These are phyloP conservation scores for Megaceryle alcyon DNA, from an alignment of 2,797 vertebrate species.

Conservation along the genomic window DNA sequence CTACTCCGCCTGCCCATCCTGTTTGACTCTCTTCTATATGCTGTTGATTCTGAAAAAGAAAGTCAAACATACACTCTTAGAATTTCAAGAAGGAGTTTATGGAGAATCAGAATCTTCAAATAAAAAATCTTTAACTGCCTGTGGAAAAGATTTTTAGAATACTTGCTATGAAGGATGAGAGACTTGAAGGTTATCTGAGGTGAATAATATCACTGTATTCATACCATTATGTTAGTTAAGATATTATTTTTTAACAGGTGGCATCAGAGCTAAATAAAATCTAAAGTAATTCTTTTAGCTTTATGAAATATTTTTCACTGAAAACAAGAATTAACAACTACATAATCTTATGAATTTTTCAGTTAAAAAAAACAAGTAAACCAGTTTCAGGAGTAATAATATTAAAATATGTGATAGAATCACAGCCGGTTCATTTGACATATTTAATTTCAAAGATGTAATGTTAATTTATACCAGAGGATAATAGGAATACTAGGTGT, in stretches of 20 bases:
- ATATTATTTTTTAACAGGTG: not conserved
- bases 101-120: not conserved
- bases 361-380: not conserved
- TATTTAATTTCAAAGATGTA: not conserved
- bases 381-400: not conserved
- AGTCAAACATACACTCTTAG: not conserved
- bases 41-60: conserved; percentile 79
- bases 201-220: not conserved
- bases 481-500: not conserved
- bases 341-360: not conserved
- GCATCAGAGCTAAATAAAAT: not conserved
- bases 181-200: not conserved
- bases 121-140: not conserved
- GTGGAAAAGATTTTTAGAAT: not conserved
- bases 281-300: not conserved
- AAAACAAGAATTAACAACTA: not conserved
- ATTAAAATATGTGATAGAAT: not conserved
- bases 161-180: not conserved
- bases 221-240: not conserved
- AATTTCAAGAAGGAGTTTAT: not conserved
- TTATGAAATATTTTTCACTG: not conserved
- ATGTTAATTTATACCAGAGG: not conserved
- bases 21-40: conserved; percentile 89
- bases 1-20: conserved; percentile 95
- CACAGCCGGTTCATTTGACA: not conserved